Conservation (phyloP, 2,797 vertebrate genomes). For the Eulemur albifrons region DNA sequence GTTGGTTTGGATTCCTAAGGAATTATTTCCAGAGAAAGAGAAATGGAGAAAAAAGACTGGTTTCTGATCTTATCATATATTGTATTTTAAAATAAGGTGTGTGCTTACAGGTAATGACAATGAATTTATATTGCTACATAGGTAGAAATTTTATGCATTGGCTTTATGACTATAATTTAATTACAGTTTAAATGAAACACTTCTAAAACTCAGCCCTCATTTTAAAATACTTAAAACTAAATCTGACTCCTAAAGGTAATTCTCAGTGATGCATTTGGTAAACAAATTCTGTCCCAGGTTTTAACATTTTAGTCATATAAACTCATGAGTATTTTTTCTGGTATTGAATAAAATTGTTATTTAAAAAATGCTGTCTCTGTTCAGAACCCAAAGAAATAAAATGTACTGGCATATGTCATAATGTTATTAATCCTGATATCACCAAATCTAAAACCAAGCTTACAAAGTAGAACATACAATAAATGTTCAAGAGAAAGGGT, state of each 20-base stretch:
- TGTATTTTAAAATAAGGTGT: conserved; percentile 34
- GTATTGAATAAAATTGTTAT: neutral
- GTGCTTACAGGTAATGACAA: neutral
- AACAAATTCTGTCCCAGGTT: neutral
- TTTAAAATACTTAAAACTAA: neutral
- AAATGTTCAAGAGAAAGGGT: neutral
- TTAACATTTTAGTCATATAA: neutral
- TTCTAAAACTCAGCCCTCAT: neutral
- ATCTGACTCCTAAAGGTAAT: neutral
- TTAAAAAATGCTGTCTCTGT: neutral
- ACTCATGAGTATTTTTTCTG: neutral
- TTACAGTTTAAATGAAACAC: neutral
- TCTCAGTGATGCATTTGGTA: neutral
- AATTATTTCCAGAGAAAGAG: conserved; percentile 5
- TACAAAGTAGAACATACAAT: neutral
- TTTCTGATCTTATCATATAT: neutral
- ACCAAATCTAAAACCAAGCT: neutral
- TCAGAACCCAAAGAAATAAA: conserved; percentile 1
- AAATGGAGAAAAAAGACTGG: neutral
- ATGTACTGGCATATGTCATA: neutral
- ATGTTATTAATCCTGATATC: neutral
- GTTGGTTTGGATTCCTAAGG: neutral
- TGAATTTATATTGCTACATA: neutral
- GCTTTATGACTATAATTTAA: neutral
- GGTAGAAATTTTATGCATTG: neutral